Percentiles rank a stretch among this genome's conserved stretches.
Conservation (phyloP, 2,113 vertebrate species). For the Struthio camelus region DNA sequence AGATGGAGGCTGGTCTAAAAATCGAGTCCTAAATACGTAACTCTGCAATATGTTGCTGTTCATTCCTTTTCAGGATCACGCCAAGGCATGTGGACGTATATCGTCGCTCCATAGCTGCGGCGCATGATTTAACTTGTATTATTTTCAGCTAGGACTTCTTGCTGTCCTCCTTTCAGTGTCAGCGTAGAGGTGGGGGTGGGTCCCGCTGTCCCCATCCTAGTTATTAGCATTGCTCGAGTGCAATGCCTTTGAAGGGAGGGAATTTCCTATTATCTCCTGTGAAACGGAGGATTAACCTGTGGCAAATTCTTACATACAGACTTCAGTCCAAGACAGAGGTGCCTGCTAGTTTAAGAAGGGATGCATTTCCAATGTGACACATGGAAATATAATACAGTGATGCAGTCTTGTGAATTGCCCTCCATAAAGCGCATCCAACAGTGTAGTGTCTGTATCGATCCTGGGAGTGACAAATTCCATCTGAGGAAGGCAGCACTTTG, state of each 20-base stretch:
- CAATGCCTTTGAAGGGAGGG: neutral
- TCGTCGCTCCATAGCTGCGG: neutral
- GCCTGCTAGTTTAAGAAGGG: neutral
- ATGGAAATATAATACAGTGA: neutral
- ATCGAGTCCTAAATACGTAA: neutral
- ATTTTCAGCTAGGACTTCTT: neutral
- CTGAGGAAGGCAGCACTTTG: conserved; percentile 26
- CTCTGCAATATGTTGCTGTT: neutral
- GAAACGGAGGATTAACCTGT: neutral
- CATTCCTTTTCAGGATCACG: neutral
- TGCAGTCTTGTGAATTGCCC: neutral
- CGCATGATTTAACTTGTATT: neutral
- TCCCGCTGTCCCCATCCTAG: neutral
- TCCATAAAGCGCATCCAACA: neutral
- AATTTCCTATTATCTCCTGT: neutral
- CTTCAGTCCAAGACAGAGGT: neutral
- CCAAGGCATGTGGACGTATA: neutral
- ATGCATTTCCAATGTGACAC: neutral
- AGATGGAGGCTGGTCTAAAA: neutral
- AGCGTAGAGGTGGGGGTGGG: neutral
- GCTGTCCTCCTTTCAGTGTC: neutral
- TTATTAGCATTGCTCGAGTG: neutral
- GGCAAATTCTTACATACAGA: neutral
- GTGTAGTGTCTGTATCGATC: neutral
- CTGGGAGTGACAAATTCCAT: conserved; percentile 38